These are phyloP conservation scores for Dynastes grantii DNA, from an alignment of 2,888 invertebrate genomes.

Conservation along the genomic window DNA sequence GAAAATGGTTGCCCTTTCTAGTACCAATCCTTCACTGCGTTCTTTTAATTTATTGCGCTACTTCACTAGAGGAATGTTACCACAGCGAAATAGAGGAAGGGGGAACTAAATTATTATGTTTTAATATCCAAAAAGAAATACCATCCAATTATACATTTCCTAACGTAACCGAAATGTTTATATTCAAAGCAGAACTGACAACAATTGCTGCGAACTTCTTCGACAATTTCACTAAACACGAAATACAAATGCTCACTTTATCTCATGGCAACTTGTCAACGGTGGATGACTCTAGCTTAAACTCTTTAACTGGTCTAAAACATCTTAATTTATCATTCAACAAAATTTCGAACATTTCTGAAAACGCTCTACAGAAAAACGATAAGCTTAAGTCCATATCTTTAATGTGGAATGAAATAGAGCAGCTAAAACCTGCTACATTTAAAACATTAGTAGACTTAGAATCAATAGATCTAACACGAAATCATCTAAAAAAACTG, in stretches of 20 bases:
- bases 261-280: conserved; percentile 13
- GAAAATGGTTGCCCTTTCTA: background rate
- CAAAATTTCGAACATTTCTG: conserved; percentile 17
- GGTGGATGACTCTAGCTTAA: conserved; percentile 18
- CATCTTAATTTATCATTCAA: conserved; percentile 44
- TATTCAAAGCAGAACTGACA: conserved; percentile 22
- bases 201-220: conserved; percentile 26
- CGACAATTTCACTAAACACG: conserved; percentile 15
- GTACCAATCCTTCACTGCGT: background rate
- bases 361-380: conserved; percentile 13
- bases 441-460: conserved; percentile 20
- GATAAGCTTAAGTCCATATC: conserved; percentile 9
- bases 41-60: background rate
- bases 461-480: conserved; percentile 20
- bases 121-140: conserved; percentile 9
- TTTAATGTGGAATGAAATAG: conserved; percentile 29
- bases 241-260: background rate
- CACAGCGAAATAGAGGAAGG: background rate
- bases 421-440: background rate
- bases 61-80: conserved; percentile 12
- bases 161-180: conserved; percentile 11
- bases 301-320: conserved; percentile 5
- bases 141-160: conserved; percentile 8
- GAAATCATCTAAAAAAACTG: background rate
- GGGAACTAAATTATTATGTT: conserved; percentile 20